Evolutionary conservation across 2,113 vertebrate genomes (phyloP), one percentile per base, ranked within the genome.

Genomic region (Muntiacus reevesi): DNA sequence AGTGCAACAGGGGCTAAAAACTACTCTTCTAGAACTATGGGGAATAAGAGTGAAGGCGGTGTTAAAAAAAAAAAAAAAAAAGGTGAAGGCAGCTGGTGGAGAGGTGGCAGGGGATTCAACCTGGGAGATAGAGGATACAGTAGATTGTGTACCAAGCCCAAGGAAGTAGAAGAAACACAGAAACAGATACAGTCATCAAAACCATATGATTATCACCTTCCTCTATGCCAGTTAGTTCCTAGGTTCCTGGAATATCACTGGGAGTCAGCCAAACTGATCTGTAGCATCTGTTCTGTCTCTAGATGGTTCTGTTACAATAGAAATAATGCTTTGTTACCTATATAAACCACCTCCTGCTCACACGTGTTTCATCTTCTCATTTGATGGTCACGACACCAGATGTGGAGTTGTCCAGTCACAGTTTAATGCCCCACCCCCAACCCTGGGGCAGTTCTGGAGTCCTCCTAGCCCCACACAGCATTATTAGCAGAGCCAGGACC

Each of bases 51-150:
- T 25, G 19, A 40, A 25, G 45, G 87, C 4, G 13, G 4, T 45
- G 8, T 40, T 40, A 40, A 40, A 17, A 36, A 36, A 5, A 21
- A 21, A 62, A 64, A 60, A 62, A 62, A 64, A n/a, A 64, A n/a
- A 64, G 40, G 40, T 25, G 19, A 40, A 25, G 45, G 91, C 7
- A 30, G 4, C 33, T 33, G 23, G 40, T 93, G 57, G 50, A 43
- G 10, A 23, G 1, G 1, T 3, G 43, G 23, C 33, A 1, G 60
- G 17, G 15, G 8, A 2, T 30, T 33, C 7, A n/a, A 30, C 13
- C 27, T 17, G 11, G 71, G 67, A 64, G 67, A 8, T 0, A 23
- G 55, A 36, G 8, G 64, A 40, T 23, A 74, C n/a, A 40, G n/a
- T 1, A 19, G 45, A 14, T 13, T 25, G 33, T 59, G 67, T 27